Evolutionary conservation across 2,797 vertebrate genomes (phyloP), one percentile per base, ranked within the genome.

Genomic region (Aulostomus chinensis): DNA sequence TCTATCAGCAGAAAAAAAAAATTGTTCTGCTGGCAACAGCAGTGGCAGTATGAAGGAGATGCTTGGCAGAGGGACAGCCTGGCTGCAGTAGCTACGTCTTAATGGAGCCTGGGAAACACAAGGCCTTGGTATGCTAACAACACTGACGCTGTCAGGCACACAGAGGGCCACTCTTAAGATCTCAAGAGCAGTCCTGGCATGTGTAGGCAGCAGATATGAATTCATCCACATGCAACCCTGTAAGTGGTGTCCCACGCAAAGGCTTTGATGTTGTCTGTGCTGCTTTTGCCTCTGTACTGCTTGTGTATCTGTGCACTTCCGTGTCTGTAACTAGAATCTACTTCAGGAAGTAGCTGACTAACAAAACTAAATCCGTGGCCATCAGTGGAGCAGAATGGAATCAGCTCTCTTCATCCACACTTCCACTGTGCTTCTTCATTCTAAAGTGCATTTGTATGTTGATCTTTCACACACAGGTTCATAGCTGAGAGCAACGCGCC

Each of bases 21-120:
- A n/a, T n/a, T n/a, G n/a, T n/a, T n/a, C n/a, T n/a, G n/a, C n/a
- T n/a, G n/a, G n/a, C n/a, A n/a, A n/a, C n/a, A n/a, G n/a, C 49
- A 33, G 25, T 21, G 26, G 15, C 36, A 35, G 37, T 36, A 29
- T 18, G 11, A 28, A 38, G 29, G 29, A 51, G 54, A 61, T 18
- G 3, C 58, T 84, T 83, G 72, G 80, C 81, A 77, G 68, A 60
- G 15, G 9, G 40, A 33, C 47, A 68, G 70, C 33, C 56, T 16
- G 25, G 59, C 66, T 61, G 70, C 55, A 74, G 55, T 52, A 39
- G 68, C 70, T 67, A 46, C 70, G 55, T 80, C 59, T 67, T 83
- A 86, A 83, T 77, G 72, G 61, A 77, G 60, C 63, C 70, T 40
- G 73, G 54, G 72, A 80, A 83, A 86, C 75, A 73, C 63, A 76